Conservation (phyloP, 2,113 vertebrate species). For the Eulemur rufifrons region DNA sequence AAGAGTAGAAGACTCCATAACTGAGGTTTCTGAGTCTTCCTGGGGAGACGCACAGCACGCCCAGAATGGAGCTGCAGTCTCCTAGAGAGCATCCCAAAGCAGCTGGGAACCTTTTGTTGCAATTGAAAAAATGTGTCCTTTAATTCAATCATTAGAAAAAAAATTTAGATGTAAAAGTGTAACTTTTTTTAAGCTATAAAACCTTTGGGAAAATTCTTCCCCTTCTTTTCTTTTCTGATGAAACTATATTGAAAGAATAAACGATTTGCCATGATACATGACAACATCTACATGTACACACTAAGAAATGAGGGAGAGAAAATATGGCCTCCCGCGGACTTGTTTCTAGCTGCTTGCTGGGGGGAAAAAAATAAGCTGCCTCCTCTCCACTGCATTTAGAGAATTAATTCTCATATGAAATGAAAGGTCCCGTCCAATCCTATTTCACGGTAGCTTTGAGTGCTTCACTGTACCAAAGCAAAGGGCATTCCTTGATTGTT, state of each 20-base stretch:
- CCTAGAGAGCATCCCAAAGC: not conserved
- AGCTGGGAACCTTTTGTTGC: not conserved
- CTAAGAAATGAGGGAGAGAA: conserved; percentile 39
- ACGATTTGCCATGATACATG: conserved; percentile 31
- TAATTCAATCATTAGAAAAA: conserved; percentile 50
- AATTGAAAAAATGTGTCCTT: not conserved
- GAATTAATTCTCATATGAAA: conserved; percentile 80
- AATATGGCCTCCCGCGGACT: conserved; percentile 64
- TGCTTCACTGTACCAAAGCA: conserved; percentile 75
- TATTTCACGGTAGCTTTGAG: conserved; percentile 81
- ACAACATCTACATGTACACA: not conserved
- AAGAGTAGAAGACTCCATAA: not conserved
- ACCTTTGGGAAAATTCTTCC: conserved; percentile 43
- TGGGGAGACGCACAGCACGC: not conserved
- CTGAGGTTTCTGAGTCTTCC: conserved; percentile 37
- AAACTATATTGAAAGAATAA: conserved; percentile 60
- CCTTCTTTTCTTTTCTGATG: conserved; percentile 25
- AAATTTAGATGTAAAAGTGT: not conserved
- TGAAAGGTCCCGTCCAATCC: conserved; percentile 78
- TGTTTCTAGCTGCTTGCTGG: conserved; percentile 75
- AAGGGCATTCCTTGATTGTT: conserved; percentile 70
- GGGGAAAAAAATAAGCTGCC: conserved; percentile 52
- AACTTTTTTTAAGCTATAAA: conserved; percentile 49
- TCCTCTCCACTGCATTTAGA: conserved; percentile 60
- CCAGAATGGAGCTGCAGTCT: not conserved